phyloP scores from a whole-genome alignment of 2,113 vertebrate species.

The Tragelaphus buxtoni region DNA sequence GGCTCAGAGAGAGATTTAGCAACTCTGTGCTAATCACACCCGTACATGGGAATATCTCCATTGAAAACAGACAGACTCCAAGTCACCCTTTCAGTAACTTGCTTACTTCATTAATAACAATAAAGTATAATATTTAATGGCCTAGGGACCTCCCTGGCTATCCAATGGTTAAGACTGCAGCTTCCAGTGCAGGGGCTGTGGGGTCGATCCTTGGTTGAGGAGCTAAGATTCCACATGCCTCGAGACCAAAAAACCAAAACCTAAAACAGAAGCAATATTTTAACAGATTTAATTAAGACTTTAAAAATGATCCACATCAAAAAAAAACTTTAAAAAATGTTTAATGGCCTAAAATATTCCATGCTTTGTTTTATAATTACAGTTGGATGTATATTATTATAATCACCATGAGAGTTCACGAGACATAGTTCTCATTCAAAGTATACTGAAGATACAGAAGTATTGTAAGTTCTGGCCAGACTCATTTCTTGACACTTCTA shows the following conservation, averaged over 20 bases:
- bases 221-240: background rate
- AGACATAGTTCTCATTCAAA: background rate
- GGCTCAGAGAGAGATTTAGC: slow-evolving; percentile 85
- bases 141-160: background rate
- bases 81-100: background rate
- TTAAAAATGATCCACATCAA: background rate
- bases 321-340: background rate
- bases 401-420: background rate
- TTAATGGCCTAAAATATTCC: background rate
- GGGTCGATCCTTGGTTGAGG: background rate
- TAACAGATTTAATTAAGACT: background rate
- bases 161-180: background rate
- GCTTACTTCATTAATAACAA: background rate
- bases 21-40: slow-evolving; percentile 82
- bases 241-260: background rate
- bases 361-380: background rate
- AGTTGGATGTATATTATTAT: background rate
- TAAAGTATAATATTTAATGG: background rate
- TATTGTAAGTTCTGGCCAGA: background rate
- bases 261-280: background rate
- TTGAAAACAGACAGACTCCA: slow-evolving; percentile 58
- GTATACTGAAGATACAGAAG: background rate
- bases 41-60: slow-evolving; percentile 82
- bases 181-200: background rate
- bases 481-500: background rate